phyloP scores from a whole-genome alignment of 2,113 vertebrate species.

The Eublepharis macularius region DNA sequence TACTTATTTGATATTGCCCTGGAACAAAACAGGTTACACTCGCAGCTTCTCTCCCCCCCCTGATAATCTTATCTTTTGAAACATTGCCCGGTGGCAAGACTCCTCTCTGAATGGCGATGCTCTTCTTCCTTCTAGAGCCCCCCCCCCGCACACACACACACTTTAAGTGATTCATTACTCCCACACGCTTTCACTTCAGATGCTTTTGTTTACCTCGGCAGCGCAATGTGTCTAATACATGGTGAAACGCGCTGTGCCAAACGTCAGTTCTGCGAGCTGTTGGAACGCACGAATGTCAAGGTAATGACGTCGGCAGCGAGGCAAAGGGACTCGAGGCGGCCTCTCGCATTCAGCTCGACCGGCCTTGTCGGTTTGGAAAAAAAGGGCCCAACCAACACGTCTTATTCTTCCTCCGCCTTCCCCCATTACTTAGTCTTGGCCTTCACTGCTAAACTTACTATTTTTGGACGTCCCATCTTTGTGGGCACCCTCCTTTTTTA shows the following conservation, averaged over 20 bases:
- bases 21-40: too few relatives aligned
- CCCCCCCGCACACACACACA: constrained; percentile 40
- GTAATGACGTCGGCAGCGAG: constrained; percentile 48
- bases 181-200: constrained; percentile 67
- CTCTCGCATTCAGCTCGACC: neutral
- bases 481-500: too few relatives aligned
- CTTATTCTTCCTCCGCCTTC: neutral
- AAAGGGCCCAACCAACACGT: neutral
- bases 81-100: constrained; percentile 19
- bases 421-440: neutral
- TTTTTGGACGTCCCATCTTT: neutral
- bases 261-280: constrained; percentile 50
- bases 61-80: neutral
- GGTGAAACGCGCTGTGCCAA: constrained; percentile 63
- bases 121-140: constrained; percentile 23
- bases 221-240: constrained; percentile 69
- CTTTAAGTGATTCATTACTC: constrained; percentile 69
- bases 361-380: constrained; percentile 40
- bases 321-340: neutral
- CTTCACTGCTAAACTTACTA: neutral
- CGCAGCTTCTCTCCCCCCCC: neutral
- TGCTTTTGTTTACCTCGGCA: constrained; percentile 72
- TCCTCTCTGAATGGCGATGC: neutral
- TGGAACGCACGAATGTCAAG: constrained; percentile 52
- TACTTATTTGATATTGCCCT: too few relatives aligned